Conservation (phyloP, 2,888 invertebrate species). For the Kryphioiulus occultus region DNA sequence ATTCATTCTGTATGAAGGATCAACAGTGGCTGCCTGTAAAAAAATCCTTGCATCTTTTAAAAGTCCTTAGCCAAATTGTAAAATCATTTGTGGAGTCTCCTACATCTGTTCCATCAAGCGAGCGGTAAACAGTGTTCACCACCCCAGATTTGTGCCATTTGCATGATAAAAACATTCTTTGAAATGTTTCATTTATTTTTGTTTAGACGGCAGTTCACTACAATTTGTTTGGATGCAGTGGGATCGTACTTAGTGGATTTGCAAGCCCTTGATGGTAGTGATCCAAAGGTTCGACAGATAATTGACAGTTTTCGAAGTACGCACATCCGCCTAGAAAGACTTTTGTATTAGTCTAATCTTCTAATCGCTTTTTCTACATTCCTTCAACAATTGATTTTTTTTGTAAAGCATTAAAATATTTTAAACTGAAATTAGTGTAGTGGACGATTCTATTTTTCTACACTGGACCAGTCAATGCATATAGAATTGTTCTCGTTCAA, state of each 20-base stretch:
- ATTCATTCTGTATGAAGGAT: conserved; percentile 73
- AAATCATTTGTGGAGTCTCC: conserved; percentile 73
- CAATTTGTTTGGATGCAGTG: conserved; percentile 77
- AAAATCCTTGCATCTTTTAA: conserved; percentile 84
- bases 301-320: conserved; percentile 69
- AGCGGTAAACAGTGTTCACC: conserved; percentile 61
- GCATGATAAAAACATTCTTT: not conserved
- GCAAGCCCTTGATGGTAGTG: conserved; percentile 69
- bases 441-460: not conserved
- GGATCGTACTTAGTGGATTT: conserved; percentile 77
- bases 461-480: not conserved
- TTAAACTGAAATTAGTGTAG: not conserved
- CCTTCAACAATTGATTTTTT: not conserved
- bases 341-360: conserved; percentile 52
- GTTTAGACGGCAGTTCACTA: conserved; percentile 73
- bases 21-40: conserved; percentile 85
- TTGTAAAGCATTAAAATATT: conserved; percentile 17
- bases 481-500: too few species aligned
- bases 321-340: conserved; percentile 67
- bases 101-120: conserved; percentile 66
- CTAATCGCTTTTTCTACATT: conserved; percentile 29
- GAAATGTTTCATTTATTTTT: conserved; percentile 52
- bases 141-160: not conserved
- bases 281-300: conserved; percentile 72
- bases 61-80: conserved; percentile 77